These are phyloP conservation scores for Pimephales promelas DNA, from an alignment of 2,113 vertebrate species.

Conservation along the genomic window DNA sequence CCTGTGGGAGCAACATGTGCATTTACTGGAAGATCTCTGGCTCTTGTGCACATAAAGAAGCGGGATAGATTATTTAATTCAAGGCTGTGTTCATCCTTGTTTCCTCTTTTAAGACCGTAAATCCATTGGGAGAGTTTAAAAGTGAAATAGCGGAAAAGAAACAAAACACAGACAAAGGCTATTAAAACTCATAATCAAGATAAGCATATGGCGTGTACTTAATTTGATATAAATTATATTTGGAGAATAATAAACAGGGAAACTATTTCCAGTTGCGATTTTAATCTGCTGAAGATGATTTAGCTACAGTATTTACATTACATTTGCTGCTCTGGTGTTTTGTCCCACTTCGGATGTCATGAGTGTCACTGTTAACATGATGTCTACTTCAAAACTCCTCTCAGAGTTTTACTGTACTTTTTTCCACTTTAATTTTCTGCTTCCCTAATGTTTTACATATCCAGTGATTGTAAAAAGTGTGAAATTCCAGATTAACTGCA, in stretches of 20 bases:
- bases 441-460: slow-evolving; percentile 20
- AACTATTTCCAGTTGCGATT: slow-evolving; percentile 7
- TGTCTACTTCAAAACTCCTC: slow-evolving; percentile 26
- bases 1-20: slow-evolving; percentile 11
- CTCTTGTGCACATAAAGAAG: slow-evolving; percentile 19
- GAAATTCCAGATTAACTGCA: slow-evolving; percentile 54
- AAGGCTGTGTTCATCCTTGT: not conserved
- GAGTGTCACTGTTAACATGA: slow-evolving; percentile 35
- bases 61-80: not conserved
- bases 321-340: slow-evolving; percentile 13
- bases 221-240: not conserved
- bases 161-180: not conserved
- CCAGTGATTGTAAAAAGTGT: slow-evolving; percentile 59
- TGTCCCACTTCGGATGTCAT: not conserved
- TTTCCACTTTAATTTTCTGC: slow-evolving; percentile 17
- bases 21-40: slow-evolving; percentile 21
- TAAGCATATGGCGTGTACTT: not conserved
- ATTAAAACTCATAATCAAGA: not conserved
- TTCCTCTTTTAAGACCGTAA: slow-evolving; percentile 21
- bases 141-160: not conserved
- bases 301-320: not conserved
- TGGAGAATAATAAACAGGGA: not conserved
- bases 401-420: slow-evolving; percentile 34
- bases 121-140: not conserved
- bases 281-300: slow-evolving; percentile 35